Evolutionary conservation across 2,797 vertebrate species (phyloP).

Genomic region (Aldrovandia affinis): DNA sequence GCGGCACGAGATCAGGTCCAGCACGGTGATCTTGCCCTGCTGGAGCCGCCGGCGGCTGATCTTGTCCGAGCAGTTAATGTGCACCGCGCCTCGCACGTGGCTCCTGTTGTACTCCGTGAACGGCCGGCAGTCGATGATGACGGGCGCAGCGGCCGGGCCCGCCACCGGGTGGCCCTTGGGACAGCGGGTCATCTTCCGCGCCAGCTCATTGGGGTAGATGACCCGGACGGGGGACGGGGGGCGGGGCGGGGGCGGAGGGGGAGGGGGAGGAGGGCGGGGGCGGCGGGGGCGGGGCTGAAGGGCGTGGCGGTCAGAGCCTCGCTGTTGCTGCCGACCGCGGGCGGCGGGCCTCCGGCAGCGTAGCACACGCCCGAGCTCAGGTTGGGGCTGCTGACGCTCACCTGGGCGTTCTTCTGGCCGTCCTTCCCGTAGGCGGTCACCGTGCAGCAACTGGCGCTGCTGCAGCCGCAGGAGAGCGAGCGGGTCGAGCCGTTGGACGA

Average conservation of each 20-base stretch:
- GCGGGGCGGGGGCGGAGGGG: conserved; percentile 72
- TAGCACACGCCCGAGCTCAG: conserved; percentile 76
- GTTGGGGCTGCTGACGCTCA: conserved; percentile 80
- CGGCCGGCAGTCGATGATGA: conserved; percentile 97
- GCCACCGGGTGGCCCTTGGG: conserved; percentile 86
- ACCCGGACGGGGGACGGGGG: conserved; percentile 81
- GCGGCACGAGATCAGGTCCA: conserved; percentile 96
- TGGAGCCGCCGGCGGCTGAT: conserved; percentile 95
- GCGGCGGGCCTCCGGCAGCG: conserved; percentile 70
- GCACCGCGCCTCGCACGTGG: conserved; percentile 95
- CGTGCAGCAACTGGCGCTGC: conserved; percentile 97
- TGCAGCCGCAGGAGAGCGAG: conserved; percentile 99
- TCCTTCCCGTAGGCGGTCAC: conserved; percentile 97
- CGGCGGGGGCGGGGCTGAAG: conserved; percentile 83
- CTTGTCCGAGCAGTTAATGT: conserved; percentile 98
- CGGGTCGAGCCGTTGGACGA: conserved; percentile 98
- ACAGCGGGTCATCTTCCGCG: conserved; percentile 91
- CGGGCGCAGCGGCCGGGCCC: too few relatives aligned
- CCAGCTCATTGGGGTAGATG: conserved; percentile 93
- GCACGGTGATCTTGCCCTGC: conserved; percentile 97
- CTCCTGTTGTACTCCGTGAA: conserved; percentile 98
- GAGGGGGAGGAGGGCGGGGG: conserved; percentile 74
- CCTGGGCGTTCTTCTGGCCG: conserved; percentile 81
- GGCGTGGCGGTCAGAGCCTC: conserved; percentile 70
- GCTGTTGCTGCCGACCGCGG: conserved; percentile 80